Evolutionary conservation across 2,797 vertebrate species (phyloP).

Genomic region (Echiichthys vipera): DNA sequence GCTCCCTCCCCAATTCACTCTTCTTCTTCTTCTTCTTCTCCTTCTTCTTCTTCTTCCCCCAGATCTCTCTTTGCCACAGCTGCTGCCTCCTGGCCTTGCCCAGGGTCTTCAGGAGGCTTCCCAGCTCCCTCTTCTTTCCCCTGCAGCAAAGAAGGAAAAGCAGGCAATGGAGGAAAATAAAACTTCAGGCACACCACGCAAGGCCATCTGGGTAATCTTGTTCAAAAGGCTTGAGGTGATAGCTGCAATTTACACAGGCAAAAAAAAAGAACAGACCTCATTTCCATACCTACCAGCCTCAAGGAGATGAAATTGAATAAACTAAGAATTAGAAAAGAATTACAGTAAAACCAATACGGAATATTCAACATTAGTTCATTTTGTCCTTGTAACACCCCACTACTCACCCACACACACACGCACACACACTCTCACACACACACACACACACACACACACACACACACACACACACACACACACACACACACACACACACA

Average conservation of each 20-base stretch:
- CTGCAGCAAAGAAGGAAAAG: slow-evolving; percentile 80
- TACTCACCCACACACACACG: slow-evolving; percentile 12
- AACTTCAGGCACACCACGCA: slow-evolving; percentile 86
- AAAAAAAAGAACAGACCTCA: slow-evolving; percentile 81
- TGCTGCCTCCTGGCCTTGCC: slow-evolving; percentile 81
- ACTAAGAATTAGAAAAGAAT: slow-evolving; percentile 89
- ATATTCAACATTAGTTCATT: slow-evolving; percentile 87
- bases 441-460: slow-evolving; percentile 27
- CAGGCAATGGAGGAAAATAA: slow-evolving; percentile 83
- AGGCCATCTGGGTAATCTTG: slow-evolving; percentile 90
- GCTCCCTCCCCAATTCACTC: slow-evolving; percentile 57
- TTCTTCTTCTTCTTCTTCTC: slow-evolving; percentile 4
- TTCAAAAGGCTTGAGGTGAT: slow-evolving; percentile 88
- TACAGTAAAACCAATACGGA: slow-evolving; percentile 88
- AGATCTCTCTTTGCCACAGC: slow-evolving; percentile 83
- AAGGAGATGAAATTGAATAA: slow-evolving; percentile 88
- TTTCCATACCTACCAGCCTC: slow-evolving; percentile 87
- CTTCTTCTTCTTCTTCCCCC: slow-evolving; percentile 62
- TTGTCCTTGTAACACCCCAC: slow-evolving; percentile 79
- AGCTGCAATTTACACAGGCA: slow-evolving; percentile 88
- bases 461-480: slow-evolving; percentile 28
- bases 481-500: slow-evolving; percentile 32
- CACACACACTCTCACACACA: slow-evolving; percentile 33
- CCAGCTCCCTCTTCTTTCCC: slow-evolving; percentile 79
- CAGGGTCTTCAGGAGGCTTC: slow-evolving; percentile 82